A percentile compares a stretch with the other conserved stretches of the same genome.
phyloP scores from a whole-genome alignment of 2,888 invertebrate genomes.

The Eudemis profundana region DNA sequence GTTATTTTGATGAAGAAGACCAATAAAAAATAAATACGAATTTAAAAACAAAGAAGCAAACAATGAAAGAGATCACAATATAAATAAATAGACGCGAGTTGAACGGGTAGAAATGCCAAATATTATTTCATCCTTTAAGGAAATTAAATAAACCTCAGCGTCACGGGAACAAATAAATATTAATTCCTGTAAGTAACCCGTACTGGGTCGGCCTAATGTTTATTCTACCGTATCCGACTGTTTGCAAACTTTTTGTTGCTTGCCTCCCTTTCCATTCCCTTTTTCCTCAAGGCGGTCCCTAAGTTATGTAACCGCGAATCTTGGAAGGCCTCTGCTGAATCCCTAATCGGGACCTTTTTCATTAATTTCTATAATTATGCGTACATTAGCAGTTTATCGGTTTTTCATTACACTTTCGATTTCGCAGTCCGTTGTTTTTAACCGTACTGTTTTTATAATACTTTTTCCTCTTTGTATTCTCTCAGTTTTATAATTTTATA shows the following conservation, averaged over 20 bases:
- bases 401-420: conserved; percentile 3
- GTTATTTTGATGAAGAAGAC: too few species aligned
- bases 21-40: neutral
- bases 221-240: conserved; percentile 26
- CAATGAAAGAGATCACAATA: neutral
- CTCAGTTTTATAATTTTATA: too few species aligned
- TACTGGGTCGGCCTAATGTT: conserved; percentile 35
- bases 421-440: neutral
- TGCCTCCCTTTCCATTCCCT: conserved; percentile 14
- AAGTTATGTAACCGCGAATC: conserved; percentile 22
- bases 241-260: conserved; percentile 27
- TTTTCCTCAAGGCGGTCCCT: conserved; percentile 16
- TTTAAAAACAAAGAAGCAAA: neutral
- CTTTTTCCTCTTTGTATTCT: too few species aligned
- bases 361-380: conserved; percentile 1
- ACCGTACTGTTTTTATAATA: too few species aligned
- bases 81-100: too few species aligned
- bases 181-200: conserved; percentile 38
- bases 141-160: conserved; percentile 8
- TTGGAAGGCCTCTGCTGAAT: conserved; percentile 12
- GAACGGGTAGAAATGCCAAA: neutral
- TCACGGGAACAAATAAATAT: conserved; percentile 35
- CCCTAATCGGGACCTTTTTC: conserved; percentile 3
- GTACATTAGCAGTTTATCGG: conserved; percentile 13
- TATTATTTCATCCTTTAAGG: conserved; percentile 23